Evolutionary conservation across 2,797 vertebrate species (phyloP).

Genomic region (Tinamus major): DNA sequence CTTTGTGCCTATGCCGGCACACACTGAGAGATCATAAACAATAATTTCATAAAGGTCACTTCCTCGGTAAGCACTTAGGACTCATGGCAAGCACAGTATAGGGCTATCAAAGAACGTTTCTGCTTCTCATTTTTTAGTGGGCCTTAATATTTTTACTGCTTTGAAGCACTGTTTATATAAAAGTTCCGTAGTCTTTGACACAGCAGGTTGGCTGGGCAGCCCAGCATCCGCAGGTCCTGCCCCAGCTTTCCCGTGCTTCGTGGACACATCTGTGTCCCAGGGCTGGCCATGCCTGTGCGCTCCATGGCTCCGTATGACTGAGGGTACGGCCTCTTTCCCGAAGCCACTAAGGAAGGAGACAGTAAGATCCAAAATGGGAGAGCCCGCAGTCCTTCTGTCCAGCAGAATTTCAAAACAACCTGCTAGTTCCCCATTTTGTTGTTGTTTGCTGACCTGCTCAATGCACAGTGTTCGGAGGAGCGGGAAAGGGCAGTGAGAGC

Average conservation of each 20-base stretch:
- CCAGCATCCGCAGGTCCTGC: no score
- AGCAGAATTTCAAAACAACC: neutral
- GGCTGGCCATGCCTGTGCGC: neutral
- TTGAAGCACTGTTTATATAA: constrained; percentile 12
- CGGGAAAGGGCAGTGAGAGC: neutral
- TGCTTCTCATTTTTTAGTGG: neutral
- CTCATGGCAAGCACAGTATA: constrained; percentile 57
- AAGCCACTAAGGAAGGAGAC: rapidly evolving
- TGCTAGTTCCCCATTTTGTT: neutral
- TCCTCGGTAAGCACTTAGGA: constrained; percentile 62
- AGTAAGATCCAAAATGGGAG: neutral
- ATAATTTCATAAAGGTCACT: constrained; percentile 83
- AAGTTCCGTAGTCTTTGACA: neutral
- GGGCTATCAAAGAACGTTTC: constrained; percentile 59
- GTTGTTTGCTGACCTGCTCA: neutral
- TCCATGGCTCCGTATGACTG: rapidly evolving
- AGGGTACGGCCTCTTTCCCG: neutral
- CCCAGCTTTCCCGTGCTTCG: neutral
- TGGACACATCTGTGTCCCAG: neutral
- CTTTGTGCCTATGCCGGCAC: constrained; percentile 72
- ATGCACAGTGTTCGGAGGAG: rapidly evolving
- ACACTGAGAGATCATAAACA: constrained; percentile 79
- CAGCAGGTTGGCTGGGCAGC: neutral
- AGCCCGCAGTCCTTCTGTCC: neutral
- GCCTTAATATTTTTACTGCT: constrained; percentile 53